phyloP scores from a whole-genome alignment of 2,113 vertebrate genomes.

The Chauna torquata region DNA sequence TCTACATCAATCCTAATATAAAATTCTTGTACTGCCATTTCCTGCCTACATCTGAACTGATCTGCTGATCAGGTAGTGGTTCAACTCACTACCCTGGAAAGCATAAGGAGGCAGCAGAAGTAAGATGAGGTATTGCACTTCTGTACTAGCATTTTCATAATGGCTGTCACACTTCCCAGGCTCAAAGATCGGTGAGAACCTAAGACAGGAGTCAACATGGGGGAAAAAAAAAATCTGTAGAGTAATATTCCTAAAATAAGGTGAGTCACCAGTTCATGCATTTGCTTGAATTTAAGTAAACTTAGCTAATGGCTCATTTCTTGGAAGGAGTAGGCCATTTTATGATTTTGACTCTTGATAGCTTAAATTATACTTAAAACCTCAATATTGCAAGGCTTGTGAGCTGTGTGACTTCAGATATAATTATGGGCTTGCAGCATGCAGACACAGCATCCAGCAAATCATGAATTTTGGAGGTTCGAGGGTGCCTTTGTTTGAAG shows the following conservation, averaged over 20 bases:
- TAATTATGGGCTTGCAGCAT: neutral
- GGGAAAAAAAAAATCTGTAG: neutral
- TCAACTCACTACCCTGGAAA: neutral
- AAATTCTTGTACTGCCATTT: neutral
- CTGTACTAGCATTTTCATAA: neutral
- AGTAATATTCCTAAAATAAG: neutral
- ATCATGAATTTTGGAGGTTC: slow-evolving; percentile 28
- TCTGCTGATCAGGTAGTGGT: neutral
- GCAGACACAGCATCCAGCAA: neutral
- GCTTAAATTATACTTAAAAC: neutral
- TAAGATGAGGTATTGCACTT: neutral
- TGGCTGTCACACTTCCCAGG: neutral
- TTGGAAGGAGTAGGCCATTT: neutral
- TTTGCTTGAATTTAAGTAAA: neutral
- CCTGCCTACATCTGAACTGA: neutral
- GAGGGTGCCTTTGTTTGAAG: slow-evolving; percentile 48
- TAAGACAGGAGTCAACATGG: neutral
- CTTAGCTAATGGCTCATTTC: neutral
- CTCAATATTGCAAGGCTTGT: neutral
- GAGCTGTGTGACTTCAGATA: neutral
- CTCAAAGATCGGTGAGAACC: neutral
- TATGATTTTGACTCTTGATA: neutral
- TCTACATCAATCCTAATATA: neutral
- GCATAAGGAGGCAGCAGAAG: neutral
- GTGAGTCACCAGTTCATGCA: neutral